phyloP scores from a whole-genome alignment of 2,888 invertebrate species.

The Nomada goodeniana region DNA sequence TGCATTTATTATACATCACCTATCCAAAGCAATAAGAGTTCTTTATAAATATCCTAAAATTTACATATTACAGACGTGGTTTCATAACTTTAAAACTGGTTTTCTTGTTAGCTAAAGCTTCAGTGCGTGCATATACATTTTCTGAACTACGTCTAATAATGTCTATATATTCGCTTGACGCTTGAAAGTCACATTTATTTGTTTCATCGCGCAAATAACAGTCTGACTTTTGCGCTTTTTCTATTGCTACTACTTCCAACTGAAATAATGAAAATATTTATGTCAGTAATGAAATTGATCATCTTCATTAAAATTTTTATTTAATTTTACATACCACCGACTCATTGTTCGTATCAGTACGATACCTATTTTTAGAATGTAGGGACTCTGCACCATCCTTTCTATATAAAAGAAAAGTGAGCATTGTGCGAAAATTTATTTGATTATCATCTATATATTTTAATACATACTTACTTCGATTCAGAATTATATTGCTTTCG shows the following conservation, averaged over 20 bases:
- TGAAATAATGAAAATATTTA: conserved; percentile 36
- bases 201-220: conserved; percentile 52
- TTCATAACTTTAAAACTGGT: conserved; percentile 83
- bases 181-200: conserved; percentile 73
- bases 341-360: conserved; percentile 39
- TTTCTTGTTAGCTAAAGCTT: conserved; percentile 82
- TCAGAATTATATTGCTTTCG: conserved; percentile 46
- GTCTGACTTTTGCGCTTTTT: conserved; percentile 51
- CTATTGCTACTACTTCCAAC: conserved; percentile 53
- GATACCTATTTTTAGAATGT: conserved; percentile 48
- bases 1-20: conserved; percentile 23
- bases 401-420: conserved; percentile 28
- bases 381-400: conserved; percentile 24
- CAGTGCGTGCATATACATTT: conserved; percentile 82
- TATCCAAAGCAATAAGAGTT: conserved; percentile 36
- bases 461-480: conserved; percentile 23
- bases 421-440: not conserved
- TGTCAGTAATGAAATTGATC: not conserved
- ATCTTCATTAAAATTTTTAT: not conserved
- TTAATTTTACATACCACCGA: conserved; percentile 43
- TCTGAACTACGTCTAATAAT: conserved; percentile 82
- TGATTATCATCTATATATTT: not conserved
- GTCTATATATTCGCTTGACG: conserved; percentile 81
- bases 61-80: conserved; percentile 79
- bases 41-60: conserved; percentile 42